These are phyloP conservation scores for Hetaerina titia DNA, from an alignment of 2,888 invertebrate genomes.

Conservation along the genomic window DNA sequence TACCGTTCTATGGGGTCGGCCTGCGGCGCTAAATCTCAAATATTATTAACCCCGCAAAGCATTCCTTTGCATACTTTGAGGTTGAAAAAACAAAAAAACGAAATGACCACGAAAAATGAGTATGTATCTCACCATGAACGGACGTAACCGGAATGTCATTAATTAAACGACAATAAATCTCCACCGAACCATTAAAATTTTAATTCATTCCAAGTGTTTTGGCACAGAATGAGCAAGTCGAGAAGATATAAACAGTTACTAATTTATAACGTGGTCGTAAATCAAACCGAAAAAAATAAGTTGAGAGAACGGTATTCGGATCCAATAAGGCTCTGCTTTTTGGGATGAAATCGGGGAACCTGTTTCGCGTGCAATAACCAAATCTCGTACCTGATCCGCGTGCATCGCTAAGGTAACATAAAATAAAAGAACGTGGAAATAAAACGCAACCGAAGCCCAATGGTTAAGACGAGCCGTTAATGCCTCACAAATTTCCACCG, in stretches of 20 bases:
- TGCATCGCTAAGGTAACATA: not conserved
- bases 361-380: conserved; percentile 16
- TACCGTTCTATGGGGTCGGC: not conserved
- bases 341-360: not conserved
- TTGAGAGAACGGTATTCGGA: conserved; percentile 12
- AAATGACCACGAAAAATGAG: not conserved
- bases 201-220: conserved; percentile 7
- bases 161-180: conserved; percentile 2
- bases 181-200: not conserved
- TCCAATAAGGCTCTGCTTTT: not conserved
- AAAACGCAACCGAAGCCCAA: not conserved
- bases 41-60: not conserved
- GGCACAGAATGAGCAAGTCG: not conserved
- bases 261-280: conserved; percentile 1
- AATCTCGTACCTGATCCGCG: not conserved
- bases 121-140: not conserved
- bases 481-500: not conserved
- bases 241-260: not conserved
- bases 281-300: not conserved
- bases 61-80: not conserved
- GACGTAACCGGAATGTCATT: conserved; percentile 20
- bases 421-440: not conserved
- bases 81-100: not conserved
- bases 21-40: not conserved
- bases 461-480: not conserved